Percentiles rank a stretch among this genome's conserved stretches.
Conservation (phyloP, 2,797 vertebrate genomes). For the Mormyrus hasselquistii region DNA sequence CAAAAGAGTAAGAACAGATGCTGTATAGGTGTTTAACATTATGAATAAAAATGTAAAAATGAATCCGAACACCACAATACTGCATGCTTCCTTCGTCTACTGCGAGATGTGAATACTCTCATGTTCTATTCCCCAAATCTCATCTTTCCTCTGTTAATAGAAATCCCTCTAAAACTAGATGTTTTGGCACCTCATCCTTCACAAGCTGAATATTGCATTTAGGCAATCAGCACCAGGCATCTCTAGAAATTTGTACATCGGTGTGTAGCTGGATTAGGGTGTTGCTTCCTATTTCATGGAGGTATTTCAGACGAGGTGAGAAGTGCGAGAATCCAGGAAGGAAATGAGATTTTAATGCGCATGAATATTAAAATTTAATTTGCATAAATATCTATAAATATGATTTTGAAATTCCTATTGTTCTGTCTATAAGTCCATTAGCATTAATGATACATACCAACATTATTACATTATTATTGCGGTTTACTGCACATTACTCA, state of each 20-base stretch:
- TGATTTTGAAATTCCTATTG: background rate
- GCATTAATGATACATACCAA: background rate
- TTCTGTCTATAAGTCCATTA: background rate
- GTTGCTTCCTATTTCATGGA: background rate
- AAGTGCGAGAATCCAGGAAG: background rate
- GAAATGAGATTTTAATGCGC: background rate
- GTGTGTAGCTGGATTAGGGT: background rate
- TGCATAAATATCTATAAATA: background rate
- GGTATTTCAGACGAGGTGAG: background rate
- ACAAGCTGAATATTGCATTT: background rate
- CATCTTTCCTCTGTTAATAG: background rate
- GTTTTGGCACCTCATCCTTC: background rate
- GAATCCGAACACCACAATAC: background rate
- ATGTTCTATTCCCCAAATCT: background rate
- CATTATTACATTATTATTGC: background rate
- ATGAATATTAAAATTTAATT: background rate
- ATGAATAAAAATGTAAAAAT: background rate
- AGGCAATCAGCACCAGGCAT: background rate
- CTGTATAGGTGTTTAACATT: background rate
- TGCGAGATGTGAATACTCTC: background rate
- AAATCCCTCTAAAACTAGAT: background rate
- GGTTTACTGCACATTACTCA: background rate
- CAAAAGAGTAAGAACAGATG: background rate
- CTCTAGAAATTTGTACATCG: background rate
- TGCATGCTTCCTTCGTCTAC: background rate